phyloP scores from a whole-genome alignment of 2,113 vertebrate genomes.

The Pelodiscus sinensis region DNA sequence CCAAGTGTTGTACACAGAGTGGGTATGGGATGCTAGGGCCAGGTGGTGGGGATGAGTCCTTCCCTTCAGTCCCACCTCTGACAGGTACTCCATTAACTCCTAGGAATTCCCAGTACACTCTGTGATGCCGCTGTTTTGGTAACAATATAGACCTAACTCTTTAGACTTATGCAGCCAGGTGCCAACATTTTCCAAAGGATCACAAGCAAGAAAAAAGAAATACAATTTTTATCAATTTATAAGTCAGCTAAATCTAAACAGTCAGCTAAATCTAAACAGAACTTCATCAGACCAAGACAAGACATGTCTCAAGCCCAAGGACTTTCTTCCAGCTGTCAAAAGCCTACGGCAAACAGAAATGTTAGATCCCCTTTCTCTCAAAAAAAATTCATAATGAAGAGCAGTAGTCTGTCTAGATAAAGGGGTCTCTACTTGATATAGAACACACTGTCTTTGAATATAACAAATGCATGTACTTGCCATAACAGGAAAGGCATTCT shows the following conservation, averaged over 20 bases:
- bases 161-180: not conserved
- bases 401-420: not conserved
- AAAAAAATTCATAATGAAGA: slow-evolving; percentile 25
- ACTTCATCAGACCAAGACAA: slow-evolving; percentile 38
- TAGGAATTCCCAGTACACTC: not conserved
- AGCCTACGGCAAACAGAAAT: slow-evolving; percentile 39
- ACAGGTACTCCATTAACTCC: not conserved
- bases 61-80: not conserved
- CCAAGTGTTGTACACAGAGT: not conserved
- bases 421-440: slow-evolving; percentile 2
- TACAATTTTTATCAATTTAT: slow-evolving; percentile 23
- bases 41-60: not conserved
- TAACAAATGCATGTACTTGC: slow-evolving; percentile 35
- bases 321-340: slow-evolving; percentile 47
- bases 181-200: slow-evolving; percentile 41
- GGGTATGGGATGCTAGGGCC: not conserved
- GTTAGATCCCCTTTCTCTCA: not conserved
- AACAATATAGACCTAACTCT: not conserved
- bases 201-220: slow-evolving; percentile 35
- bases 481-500: slow-evolving; percentile 41
- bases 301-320: slow-evolving; percentile 22
- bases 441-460: slow-evolving; percentile 40
- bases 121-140: not conserved
- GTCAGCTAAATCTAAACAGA: not conserved
- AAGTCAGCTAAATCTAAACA: not conserved